Evolutionary conservation across 2,113 vertebrate species (phyloP), one percentile per base, ranked within the genome.

Genomic region (Myotis yumanensis): DNA sequence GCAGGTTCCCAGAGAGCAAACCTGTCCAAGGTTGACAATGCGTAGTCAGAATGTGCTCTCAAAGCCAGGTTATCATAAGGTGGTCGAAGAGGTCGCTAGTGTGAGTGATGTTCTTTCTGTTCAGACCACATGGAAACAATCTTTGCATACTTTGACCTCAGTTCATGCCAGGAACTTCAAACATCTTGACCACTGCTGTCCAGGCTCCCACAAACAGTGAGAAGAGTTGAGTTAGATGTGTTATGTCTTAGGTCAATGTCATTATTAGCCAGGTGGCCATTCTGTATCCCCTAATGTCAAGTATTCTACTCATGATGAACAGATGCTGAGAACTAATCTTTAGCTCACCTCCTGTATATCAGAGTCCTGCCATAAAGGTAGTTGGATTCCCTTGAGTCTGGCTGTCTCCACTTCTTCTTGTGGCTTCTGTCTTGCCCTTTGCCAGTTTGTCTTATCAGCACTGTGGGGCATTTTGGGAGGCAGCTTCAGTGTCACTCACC

Each of bases 251-350:
- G 84, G 93, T 32, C 79, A 72, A 76, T 86, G 59, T 54, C 92
- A 22, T 59, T 93, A 86, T 96, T 96, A 93, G 48, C 59, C 89
- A 89, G 46, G 59, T 72, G 90, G 90, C 86, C 96, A 91, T 92
- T 75, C 82, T 80, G 68, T 77, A n/a, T 85, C 35, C 76, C 43
- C 4, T 20, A 37, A 90, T 85, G 22, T 86, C 83, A 94, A 40
- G 75, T 54, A 66, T 28, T 89, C 96, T 92, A 7, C 69, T 93
- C 32, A 76, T 95, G 84, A 73, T 95, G 81, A 95, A 77, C 59
- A 62, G 25, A 10, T 64, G 76, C 91, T 95, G 89, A 72, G 86
- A 96, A 96, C 95, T 92, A 95, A 91, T 93, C 51, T 46, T 92
- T 92, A 95, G 93, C 76, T 97, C 95, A 37, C 73, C 81, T 96